Evolutionary conservation across 2,797 vertebrate species (phyloP).

Genomic region (Myiotriccus ornatus): DNA sequence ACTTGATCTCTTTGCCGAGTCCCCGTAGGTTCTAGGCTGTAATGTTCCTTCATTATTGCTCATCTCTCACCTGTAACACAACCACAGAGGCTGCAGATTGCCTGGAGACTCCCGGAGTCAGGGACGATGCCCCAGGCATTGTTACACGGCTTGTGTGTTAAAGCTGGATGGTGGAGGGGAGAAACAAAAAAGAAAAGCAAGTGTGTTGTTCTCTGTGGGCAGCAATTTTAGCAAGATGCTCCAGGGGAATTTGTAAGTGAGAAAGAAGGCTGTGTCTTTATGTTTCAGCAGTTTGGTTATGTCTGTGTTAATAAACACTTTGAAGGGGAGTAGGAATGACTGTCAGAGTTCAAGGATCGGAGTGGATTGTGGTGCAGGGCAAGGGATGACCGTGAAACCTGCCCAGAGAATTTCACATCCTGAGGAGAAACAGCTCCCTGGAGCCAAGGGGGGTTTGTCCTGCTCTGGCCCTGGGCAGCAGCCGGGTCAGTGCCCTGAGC

Average conservation of each 20-base stretch:
- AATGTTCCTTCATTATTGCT: not conserved
- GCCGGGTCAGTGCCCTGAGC: rapidly evolving
- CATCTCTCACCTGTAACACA: not conserved
- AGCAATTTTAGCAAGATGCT: not conserved
- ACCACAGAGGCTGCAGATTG: not conserved
- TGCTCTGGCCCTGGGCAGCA: not conserved
- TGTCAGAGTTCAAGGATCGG: not conserved
- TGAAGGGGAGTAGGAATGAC: not conserved
- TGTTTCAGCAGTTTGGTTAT: not conserved
- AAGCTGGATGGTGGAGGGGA: not conserved
- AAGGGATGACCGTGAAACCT: not conserved
- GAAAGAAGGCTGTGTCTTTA: not conserved
- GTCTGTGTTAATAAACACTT: not conserved
- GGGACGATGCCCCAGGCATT: not conserved
- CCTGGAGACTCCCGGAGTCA: not conserved
- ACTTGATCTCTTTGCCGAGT: not conserved
- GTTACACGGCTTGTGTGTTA: not conserved
- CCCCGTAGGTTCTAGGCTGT: not conserved
- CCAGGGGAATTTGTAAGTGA: not conserved
- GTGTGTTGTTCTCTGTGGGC: not conserved
- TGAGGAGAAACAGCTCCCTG: not conserved
- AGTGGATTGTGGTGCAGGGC: not conserved
- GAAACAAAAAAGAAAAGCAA: not conserved
- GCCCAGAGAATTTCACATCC: not conserved
- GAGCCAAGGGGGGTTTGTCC: not conserved